These are phyloP conservation scores for fruit fly (Drosophila melanogaster) DNA, from an alignment of 1,140 invertebrate species.

Conservation along the genomic window Release_6_plus_ISO1_MT NT_033777.3:8544001-8544500, in stretches of 20 bases:
- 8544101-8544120: constrained; percentile 48
- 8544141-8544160: constrained; percentile 38
- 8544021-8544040: constrained; percentile 21
- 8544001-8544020: constrained; percentile 67
- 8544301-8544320: neutral
- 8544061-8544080: constrained; percentile 5
- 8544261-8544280: neutral
- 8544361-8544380: constrained; percentile 7
- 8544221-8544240: neutral
- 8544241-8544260: neutral
- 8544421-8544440: constrained; percentile 5
- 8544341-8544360: neutral
- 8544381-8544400: neutral
- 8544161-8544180: neutral
- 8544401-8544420: neutral
- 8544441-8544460: constrained; percentile 40
- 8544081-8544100: constrained; percentile 71
- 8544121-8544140: constrained; percentile 48
- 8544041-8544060: constrained; percentile 35
- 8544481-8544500: constrained; percentile 5
- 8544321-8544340: neutral
- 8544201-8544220: neutral
- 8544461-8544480: constrained; percentile 69
- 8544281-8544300: constrained; percentile 1
- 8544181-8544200: neutral